phyloP scores from a whole-genome alignment of 2,888 invertebrate species.

The Hypomecis atomaria region DNA sequence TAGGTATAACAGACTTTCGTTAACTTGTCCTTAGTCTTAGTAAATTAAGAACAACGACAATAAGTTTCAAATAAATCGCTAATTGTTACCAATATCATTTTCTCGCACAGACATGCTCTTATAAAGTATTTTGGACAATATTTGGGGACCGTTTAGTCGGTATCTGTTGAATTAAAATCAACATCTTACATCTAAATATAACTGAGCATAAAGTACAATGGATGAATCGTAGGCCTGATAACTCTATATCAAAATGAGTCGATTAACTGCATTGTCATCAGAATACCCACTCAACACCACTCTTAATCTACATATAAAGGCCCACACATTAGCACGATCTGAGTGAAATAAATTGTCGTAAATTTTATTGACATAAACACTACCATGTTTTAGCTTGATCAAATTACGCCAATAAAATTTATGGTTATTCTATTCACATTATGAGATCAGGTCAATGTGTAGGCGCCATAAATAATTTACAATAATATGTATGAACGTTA shows the following conservation, averaged over 20 bases:
- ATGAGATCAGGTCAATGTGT: no score
- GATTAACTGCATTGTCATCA: slow-evolving; percentile 51
- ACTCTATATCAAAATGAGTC: slow-evolving; percentile 46
- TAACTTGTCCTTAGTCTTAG: no score
- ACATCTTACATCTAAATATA: slow-evolving; percentile 71
- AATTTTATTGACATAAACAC: no score
- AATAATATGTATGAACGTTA: slow-evolving; percentile 73
- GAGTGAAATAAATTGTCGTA: no score
- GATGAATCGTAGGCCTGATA: slow-evolving; percentile 62
- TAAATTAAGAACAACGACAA: neutral
- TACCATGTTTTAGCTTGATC: no score
- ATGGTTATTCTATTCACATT: no score
- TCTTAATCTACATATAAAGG: slow-evolving; percentile 60
- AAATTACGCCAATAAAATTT: no score
- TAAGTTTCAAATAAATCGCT: neutral
- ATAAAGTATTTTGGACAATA: slow-evolving; percentile 1
- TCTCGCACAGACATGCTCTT: slow-evolving; percentile 12
- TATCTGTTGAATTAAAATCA: slow-evolving; percentile 19
- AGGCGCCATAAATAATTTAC: slow-evolving; percentile 69
- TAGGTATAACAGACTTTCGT: no score
- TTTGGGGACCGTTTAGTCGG: slow-evolving; percentile 1
- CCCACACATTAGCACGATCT: no score
- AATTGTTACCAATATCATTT: neutral
- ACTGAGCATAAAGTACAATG: slow-evolving; percentile 81
- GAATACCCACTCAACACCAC: slow-evolving; percentile 59